A percentile compares a stretch with the other conserved stretches of the same genome.
Conservation (phyloP, 2,113 vertebrate species). For the Falcunculus frontatus region DNA sequence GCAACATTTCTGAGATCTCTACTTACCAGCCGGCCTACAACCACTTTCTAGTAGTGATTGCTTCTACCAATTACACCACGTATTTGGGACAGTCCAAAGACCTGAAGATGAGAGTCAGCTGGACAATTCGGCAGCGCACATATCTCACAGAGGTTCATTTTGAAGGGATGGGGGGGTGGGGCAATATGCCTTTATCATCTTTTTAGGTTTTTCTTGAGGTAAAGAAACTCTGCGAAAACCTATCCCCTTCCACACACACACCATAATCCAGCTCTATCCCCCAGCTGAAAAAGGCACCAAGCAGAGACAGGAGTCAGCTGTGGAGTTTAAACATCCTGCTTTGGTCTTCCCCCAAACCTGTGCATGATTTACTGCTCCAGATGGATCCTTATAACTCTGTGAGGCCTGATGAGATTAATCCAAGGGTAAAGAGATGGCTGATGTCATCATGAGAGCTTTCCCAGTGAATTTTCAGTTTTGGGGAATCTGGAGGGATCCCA, state of each 20-base stretch:
- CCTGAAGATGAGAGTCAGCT: not conserved
- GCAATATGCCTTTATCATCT: not conserved
- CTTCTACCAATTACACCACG: not conserved
- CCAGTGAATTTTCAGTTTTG: not conserved
- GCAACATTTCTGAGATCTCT: not conserved
- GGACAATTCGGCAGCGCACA: not conserved
- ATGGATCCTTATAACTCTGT: not conserved
- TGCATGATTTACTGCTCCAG: not conserved
- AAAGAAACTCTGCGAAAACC: not conserved
- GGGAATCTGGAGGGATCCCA: not conserved
- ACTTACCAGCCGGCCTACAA: not conserved
- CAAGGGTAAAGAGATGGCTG: not conserved
- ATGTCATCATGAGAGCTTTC: not conserved
- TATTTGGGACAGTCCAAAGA: not conserved
- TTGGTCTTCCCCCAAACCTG: not conserved
- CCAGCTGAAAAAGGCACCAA: not conserved
- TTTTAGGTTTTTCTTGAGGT: not conserved
- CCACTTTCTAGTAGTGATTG: not conserved
- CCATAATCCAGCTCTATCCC: accelerated
- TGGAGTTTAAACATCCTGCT: not conserved
- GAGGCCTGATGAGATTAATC: not conserved
- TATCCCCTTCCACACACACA: not conserved
- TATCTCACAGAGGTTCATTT: not conserved
- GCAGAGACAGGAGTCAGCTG: not conserved
- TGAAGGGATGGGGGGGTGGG: accelerated